Conservation (phyloP, 2,888 invertebrate species). For the Boloria euphrosyne region DNA sequence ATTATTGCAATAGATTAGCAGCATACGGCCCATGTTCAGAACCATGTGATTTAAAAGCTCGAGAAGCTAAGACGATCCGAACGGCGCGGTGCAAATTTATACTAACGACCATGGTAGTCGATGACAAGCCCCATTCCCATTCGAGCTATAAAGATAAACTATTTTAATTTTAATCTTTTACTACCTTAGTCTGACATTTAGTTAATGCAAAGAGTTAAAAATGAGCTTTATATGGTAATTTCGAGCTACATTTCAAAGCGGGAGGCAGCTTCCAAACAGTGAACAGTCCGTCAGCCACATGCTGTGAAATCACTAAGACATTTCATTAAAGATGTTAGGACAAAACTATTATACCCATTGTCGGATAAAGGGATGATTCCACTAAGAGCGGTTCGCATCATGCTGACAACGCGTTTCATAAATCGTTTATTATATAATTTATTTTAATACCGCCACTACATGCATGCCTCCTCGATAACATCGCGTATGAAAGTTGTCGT, state of each 20-base stretch:
- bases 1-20: conserved; percentile 71
- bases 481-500: conserved; percentile 71
- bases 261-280: conserved; percentile 74
- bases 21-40: conserved; percentile 51
- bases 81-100: conserved; percentile 50
- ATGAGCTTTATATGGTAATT: conserved; percentile 54
- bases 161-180: conserved; percentile 49
- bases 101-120: conserved; percentile 43
- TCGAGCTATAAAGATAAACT: conserved; percentile 56
- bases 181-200: conserved; percentile 46
- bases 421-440: conserved; percentile 74
- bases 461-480: conserved; percentile 62
- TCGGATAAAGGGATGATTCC: conserved; percentile 58
- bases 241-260: conserved; percentile 46
- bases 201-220: conserved; percentile 63
- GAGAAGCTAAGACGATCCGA: conserved; percentile 45
- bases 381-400: conserved; percentile 65
- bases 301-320: conserved; percentile 69
- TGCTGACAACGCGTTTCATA: conserved; percentile 78
- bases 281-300: conserved; percentile 59
- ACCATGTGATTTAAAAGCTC: conserved; percentile 57
- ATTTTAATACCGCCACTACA: conserved; percentile 56
- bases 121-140: conserved; percentile 53
- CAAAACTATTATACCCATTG: conserved; percentile 68
- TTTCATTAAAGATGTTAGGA: conserved; percentile 72